Evolutionary conservation across 2,888 invertebrate species (phyloP), one percentile per base, ranked within the genome.

Genomic region (Drosophila infuscata): DNA sequence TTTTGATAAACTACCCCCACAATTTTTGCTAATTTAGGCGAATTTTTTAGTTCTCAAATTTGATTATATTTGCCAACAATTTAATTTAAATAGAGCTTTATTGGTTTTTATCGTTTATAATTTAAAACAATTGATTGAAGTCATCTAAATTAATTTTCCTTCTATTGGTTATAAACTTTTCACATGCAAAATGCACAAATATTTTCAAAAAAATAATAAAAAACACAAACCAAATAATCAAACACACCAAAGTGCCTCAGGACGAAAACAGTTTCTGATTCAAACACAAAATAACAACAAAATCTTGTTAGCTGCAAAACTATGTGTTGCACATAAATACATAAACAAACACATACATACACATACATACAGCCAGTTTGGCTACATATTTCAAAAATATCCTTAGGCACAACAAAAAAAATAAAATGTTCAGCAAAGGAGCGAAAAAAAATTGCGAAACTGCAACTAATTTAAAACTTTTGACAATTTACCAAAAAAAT

Each of bases 221-320:
- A 49, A 49, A 33, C 0, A 3, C 3, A 35, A 62, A 56, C 29
- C 25, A 25, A 33, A 54, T 64, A 32, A 86, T 81, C 81, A 77
- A 84, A 78, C 74, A 80, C 60, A 71, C 74, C 59, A 74, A 80
- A 70, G 35, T 58, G 90, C 84, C 90, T 74, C 81, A 90, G 84
- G 90, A 90, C 51, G 74, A 49, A 72, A 86, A 74, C 69, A 76
- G 57, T 70, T 69, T 74, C 49, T 56, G 74, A 51, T 74, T 74
- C 79, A 72, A 57, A 63, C 67, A 66, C 17, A 66, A 36, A 70
- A 83, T 58, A 38, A 52, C 77, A 78, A 70, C 62, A 64, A 74
- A 66, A 59, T 43, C 53, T 76, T 63, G 68, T 69, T 83, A 53
- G 85, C 43, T 62, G 65, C 46, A 63, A 75, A 80, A 75, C 76